Evolutionary conservation across 2,888 invertebrate species (phyloP).

Genomic region (Scaptodrosophila latifasciaeformis): DNA sequence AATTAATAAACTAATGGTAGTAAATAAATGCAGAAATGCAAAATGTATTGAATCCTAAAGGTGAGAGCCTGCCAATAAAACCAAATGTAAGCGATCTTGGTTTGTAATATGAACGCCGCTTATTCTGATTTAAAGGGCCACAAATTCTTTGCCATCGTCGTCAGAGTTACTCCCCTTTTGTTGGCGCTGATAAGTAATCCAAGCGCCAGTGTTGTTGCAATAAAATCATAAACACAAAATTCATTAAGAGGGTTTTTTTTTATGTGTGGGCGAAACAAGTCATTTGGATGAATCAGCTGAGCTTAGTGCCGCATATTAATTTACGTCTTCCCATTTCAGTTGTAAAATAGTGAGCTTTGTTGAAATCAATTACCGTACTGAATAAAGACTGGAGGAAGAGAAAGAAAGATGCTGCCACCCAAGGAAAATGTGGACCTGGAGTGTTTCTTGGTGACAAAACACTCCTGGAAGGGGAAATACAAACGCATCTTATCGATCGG

Average conservation of each 20-base stretch:
- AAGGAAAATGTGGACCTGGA: slow-evolving; percentile 96
- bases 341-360: neutral
- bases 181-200: no score
- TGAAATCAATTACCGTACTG: neutral
- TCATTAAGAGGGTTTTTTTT: no score
- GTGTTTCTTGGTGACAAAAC: slow-evolving; percentile 97
- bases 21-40: slow-evolving; percentile 15
- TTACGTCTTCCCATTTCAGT: no score
- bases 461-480: slow-evolving; percentile 99
- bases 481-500: slow-evolving; percentile 98
- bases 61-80: slow-evolving; percentile 27
- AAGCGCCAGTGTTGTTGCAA: no score
- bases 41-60: slow-evolving; percentile 49
- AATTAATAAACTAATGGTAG: slow-evolving; percentile 13
- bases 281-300: slow-evolving; percentile 29
- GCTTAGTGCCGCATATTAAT: slow-evolving; percentile 6
- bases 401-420: slow-evolving; percentile 69
- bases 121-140: no score
- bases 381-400: neutral
- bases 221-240: no score
- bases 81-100: neutral
- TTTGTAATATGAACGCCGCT: neutral
- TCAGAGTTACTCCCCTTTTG: slow-evolving; percentile 60
- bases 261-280: no score
- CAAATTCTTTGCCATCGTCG: slow-evolving; percentile 29